Evolutionary conservation across 2,113 vertebrate genomes (phyloP).

Genomic region (Upupa epops): DNA sequence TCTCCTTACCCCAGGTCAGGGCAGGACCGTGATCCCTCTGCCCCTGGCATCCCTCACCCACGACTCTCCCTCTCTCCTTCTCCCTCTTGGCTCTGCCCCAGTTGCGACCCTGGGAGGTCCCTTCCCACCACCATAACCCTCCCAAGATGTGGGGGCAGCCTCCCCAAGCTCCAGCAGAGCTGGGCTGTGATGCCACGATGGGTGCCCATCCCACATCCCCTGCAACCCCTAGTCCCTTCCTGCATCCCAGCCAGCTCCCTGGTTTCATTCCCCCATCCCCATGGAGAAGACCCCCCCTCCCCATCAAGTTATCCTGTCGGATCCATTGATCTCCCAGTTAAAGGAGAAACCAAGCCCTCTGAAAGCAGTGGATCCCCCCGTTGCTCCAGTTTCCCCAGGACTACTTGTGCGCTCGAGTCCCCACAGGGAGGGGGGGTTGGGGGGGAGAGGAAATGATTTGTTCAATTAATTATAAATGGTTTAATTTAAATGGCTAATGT

Average conservation of each 20-base stretch:
- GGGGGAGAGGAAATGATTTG: constrained; percentile 34
- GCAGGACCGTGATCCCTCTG: background rate
- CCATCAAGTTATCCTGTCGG: no score
- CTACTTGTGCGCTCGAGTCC: background rate
- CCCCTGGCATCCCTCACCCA: background rate
- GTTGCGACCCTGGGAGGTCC: background rate
- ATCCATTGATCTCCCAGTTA: constrained; percentile 50
- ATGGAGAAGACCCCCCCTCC: no score
- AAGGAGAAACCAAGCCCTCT: constrained; percentile 12
- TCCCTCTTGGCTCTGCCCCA: background rate
- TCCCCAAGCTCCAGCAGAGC: background rate
- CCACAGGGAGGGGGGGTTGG: background rate
- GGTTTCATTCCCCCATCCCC: background rate
- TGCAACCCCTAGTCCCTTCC: no score
- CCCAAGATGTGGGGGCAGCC: background rate
- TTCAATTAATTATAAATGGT: constrained; percentile 75
- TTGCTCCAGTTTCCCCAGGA: constrained; percentile 39
- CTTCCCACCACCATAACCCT: fast-evolving
- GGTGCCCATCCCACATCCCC: background rate
- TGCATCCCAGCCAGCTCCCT: background rate
- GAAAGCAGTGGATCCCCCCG: background rate
- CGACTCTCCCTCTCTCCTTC: background rate
- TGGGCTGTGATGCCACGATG: fast-evolving
- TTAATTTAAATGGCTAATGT: constrained; percentile 69
- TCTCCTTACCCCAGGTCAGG: background rate